Evolutionary conservation across 2,797 vertebrate species (phyloP).

Genomic region (Danio tinwini): DNA sequence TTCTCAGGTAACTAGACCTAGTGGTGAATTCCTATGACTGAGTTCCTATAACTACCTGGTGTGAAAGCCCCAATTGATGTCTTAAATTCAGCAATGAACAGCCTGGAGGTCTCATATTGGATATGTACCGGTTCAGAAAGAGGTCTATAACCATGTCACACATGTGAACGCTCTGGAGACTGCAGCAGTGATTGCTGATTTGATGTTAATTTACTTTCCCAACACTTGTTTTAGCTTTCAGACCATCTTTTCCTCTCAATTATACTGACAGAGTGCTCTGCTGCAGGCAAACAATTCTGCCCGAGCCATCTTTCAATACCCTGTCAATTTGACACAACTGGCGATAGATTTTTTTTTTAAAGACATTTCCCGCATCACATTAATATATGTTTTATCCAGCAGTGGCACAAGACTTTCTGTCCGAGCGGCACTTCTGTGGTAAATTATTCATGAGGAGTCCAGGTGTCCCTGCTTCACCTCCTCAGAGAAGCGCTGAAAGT

Average conservation of each 20-base stretch:
- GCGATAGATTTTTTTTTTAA: not conserved
- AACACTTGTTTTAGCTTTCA: constrained; percentile 6
- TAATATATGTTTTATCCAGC: constrained; percentile 24
- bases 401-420: constrained; percentile 13
- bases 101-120: not conserved
- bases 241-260: constrained; percentile 3
- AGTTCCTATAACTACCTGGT: too few species aligned
- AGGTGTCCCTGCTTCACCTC: constrained; percentile 58
- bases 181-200: constrained; percentile 8
- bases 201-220: constrained; percentile 12
- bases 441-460: constrained; percentile 59
- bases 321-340: not conserved
- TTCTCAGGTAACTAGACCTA: too few species aligned
- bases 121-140: not conserved
- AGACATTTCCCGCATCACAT: constrained; percentile 5
- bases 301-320: not conserved
- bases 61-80: not conserved
- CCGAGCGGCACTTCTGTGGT: constrained; percentile 25
- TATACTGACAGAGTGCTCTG: not conserved
- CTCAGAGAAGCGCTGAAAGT: constrained; percentile 68
- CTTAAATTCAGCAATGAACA: not conserved
- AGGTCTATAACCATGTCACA: not conserved
- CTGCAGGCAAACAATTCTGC: not conserved
- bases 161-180: constrained; percentile 16
- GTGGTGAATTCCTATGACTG: too few species aligned